Base-by-base conservation (phyloP, 2,888 invertebrate genomes). In the Pachydiplax longipennis region DNA sequence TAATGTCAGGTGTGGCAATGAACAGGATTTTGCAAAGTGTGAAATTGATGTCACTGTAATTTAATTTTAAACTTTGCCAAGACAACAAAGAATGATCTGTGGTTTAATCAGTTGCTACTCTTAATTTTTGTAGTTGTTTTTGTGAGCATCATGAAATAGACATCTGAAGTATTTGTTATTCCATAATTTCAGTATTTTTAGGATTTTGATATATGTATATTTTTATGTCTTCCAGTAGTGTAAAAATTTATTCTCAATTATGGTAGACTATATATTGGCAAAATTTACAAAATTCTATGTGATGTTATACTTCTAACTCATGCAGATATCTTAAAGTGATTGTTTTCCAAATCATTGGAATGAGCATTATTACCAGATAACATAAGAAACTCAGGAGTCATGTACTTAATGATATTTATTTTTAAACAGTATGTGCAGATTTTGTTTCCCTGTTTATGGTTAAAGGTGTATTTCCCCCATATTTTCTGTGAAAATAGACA, bases 201-300 rank as follows among this genome's bases (percentile, higher is more conserved):
- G 87, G 37, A 87, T 61, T 61, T 87, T 81, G 58, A 61, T 87
- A 87, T 61, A 37, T 87, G 58, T 87, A 87, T 87, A 61, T 87
- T 87, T 87, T 87, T 83, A 83, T 31, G 87, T 87, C 87, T 87
- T 87, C 87, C 87, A 87, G 13, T 87, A 87, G 87, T 37, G 61
- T 37, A 61, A 87, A 65, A 87, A 18, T 22, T 53, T 53, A n/a
- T 87, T 87, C 61, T 87, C n/a, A 87, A 87, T 87, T 65, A 87
- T 37, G 10, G 12, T 31, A 73, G 73, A 31, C 87, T 37, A 25
- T 87, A 37, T 61, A 61, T 58, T 87, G 61, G 10, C 35, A 65
- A 61, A 37, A 65, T 87, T 65, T 37, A 61, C 61, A 61, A 87
- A 61, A 65, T 37, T 58, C 61, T 87, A n/a, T 87, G 58, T 87